Percentiles rank a stretch among this genome's conserved stretches.
Conservation (phyloP, 2,888 invertebrate species). For the Torymus tubicola region DNA sequence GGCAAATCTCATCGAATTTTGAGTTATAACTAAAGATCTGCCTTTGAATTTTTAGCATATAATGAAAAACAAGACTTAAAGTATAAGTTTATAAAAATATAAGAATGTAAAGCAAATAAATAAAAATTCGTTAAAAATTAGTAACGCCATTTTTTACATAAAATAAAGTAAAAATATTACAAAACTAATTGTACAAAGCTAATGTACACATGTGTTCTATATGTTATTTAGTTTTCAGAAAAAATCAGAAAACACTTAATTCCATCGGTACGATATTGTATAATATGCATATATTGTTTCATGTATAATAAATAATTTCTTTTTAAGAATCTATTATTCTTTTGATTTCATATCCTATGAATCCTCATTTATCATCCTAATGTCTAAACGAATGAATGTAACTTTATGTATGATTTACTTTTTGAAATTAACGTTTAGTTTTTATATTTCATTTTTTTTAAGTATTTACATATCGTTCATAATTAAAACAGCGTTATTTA, state of each 20-base stretch:
- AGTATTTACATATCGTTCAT: too few relatives aligned
- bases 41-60: slow-evolving; percentile 47
- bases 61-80: slow-evolving; percentile 42
- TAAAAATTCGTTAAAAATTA: slow-evolving; percentile 39
- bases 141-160: slow-evolving; percentile 51
- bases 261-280: slow-evolving; percentile 64
- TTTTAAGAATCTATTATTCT: slow-evolving; percentile 24
- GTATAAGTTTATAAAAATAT: slow-evolving; percentile 28
- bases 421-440: too few relatives aligned
- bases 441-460: too few relatives aligned
- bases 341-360: slow-evolving; percentile 2
- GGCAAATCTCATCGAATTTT: slow-evolving; percentile 42
- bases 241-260: slow-evolving; percentile 50
- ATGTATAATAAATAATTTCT: slow-evolving; percentile 66
- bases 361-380: neutral
- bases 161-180: slow-evolving; percentile 28
- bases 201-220: slow-evolving; percentile 46
- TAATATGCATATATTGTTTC: slow-evolving; percentile 67
- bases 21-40: slow-evolving; percentile 36
- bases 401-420: neutral
- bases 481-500: too few relatives aligned
- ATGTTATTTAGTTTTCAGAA: slow-evolving; percentile 51
- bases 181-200: slow-evolving; percentile 17
- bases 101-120: slow-evolving; percentile 29
- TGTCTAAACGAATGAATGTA: neutral